These are phyloP conservation scores for Malacosoma neustria DNA, from an alignment of 2,888 invertebrate species.

Conservation along the genomic window DNA sequence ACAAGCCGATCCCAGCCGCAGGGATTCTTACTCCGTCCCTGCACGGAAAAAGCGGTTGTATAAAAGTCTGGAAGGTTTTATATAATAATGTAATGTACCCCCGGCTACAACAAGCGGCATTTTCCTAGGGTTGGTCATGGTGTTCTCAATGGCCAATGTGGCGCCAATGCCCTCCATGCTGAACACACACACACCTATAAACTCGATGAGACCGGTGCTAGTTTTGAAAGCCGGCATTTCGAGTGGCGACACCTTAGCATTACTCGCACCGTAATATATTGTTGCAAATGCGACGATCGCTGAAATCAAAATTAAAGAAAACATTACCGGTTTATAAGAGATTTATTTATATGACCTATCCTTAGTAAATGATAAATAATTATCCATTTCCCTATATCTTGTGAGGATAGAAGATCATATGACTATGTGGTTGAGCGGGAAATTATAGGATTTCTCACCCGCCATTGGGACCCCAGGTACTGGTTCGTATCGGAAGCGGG, in stretches of 20 bases:
- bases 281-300: conserved; percentile 25
- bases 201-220: conserved; percentile 29
- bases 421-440: no score
- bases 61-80: no score
- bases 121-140: conserved; percentile 32
- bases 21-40: background rate
- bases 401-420: no score
- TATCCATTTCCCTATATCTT: no score
- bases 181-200: conserved; percentile 67
- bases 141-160: conserved; percentile 37
- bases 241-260: background rate
- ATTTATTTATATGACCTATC: no score
- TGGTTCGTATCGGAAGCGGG: no score
- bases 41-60: background rate
- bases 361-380: no score
- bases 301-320: conserved; percentile 11
- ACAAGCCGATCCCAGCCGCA: no score
- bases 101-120: conserved; percentile 25
- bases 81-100: conserved; percentile 18
- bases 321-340: no score
- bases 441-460: no score
- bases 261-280: conserved; percentile 23
- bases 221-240: conserved; percentile 21
- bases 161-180: conserved; percentile 54
- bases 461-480: no score